Base-by-base conservation (phyloP, 1,140 invertebrate species). In the Bombus soroeensis region DNA sequence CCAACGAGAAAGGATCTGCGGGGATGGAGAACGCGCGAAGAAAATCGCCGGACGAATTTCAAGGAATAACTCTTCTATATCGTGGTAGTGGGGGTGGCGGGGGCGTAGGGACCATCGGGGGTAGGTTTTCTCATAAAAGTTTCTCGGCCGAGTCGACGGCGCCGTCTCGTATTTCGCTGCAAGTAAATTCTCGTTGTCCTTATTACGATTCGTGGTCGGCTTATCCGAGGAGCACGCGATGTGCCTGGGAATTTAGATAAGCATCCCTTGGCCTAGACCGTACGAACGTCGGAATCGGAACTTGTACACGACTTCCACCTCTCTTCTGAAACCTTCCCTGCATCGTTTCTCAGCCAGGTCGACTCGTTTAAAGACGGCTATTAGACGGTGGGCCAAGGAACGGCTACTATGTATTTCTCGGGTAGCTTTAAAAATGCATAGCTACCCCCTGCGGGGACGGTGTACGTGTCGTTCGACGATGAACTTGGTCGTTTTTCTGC, bases 131-230 rank as follows among this genome's bases (percentile, higher is more conserved):
- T 84, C 66, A 71, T 41, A 79, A 84, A 84, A 84, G 75, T 84
- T 84, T 47, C 47, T n/a, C 75, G 37, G 72, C 53, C 66, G 64
- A 70, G 73, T 66, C 34, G 68, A 62, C 71, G 75, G 59, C 78
- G 78, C 75, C 76, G 53, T 66, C 62, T 79, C 76, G 76, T 75
- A 87, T 86, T 88, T 88, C 72, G 71, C 62, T 41, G 87, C 64
- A 88, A 92, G 90, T 91, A 91, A 89, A 84, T 93, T 85, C 89
- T 90, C 88, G 92, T 92, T 92, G 91, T 87, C 88, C 86, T 91
- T 88, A 89, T 92, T 92, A 90, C 91, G 83, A 89, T 85, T 90
- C 75, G 81, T 72, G 88, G 72, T 85, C 87, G 86, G 88, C 87
- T 92, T 91, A 92, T 89, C 88, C 89, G 77, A 64, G 80, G 81